Evolutionary conservation across 2,888 invertebrate species (phyloP), one percentile per base, ranked within the genome.

Genomic region (Drosophila peninsularis): DNA sequence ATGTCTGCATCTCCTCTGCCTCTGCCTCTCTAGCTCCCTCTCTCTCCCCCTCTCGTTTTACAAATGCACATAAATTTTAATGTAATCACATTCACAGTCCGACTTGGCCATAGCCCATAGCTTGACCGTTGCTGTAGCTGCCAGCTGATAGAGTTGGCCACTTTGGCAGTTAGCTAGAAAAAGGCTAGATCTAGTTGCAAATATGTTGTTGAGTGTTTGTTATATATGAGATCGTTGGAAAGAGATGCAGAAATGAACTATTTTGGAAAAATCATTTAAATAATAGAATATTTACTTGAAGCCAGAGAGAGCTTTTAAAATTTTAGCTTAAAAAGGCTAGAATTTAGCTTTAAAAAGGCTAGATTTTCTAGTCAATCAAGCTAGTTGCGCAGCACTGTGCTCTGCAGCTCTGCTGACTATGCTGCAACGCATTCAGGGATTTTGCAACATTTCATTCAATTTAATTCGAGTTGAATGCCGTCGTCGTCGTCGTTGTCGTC

Each of bases 1-100:
- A 41, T 60, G 77, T 71, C 75, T 62, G 62, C 14, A 11, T 32
- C 9, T 37, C 13, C 49, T n/a, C 21, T 14, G 14, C 11, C 39
- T n/a, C 27, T 36, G 14, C 4, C 56, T 42, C 37, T 41, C 42
- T 24, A 42, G n/a, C n/a, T n/a, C 36, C 27, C n/a, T 27, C 27
- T 27, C 17, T 17, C 1, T 6, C 9, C 2, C 45, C 27, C 27
- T 69, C 61, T 55, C 69, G 66, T 63, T 77, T 88, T 87, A 85
- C 77, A 88, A 88, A 88, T 90, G 89, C 88, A 89, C 88, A 88
- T 88, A 88, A 90, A 88, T 88, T 88, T 85, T 86, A 89, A 89
- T 90, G 88, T 85, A 88, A 90, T 87, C 88, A 89, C 89, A 88
- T 85, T 75, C 88, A 57, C 82, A 84, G 78, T 76, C 78, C 66